Percentiles rank a stretch among this genome's conserved stretches.
These are phyloP conservation scores for Ochotona curzoniae DNA, from an alignment of 2,113 vertebrate species.

Conservation along the genomic window DNA sequence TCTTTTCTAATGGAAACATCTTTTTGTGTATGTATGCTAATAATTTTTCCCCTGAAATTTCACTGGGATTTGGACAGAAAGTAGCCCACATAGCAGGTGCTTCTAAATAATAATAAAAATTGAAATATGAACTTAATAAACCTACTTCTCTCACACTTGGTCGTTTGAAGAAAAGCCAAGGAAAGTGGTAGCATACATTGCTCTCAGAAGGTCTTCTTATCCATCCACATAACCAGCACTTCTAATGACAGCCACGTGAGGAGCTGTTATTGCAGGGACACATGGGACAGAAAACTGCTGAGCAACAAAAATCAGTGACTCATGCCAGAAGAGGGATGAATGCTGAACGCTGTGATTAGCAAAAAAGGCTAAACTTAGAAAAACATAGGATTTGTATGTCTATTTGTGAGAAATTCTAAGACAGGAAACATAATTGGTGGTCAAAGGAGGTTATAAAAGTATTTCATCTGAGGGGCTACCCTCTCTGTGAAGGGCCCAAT, in stretches of 20 bases:
- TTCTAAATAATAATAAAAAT: neutral
- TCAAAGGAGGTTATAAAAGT: neutral
- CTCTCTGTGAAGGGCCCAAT: neutral
- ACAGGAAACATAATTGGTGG: neutral
- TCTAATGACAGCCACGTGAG: neutral
- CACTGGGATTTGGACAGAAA: neutral
- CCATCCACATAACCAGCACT: neutral
- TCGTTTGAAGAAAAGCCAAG: neutral
- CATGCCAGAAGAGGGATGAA: neutral
- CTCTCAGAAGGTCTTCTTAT: neutral
- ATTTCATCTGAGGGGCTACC: neutral
- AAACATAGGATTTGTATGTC: neutral
- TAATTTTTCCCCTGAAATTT: neutral
- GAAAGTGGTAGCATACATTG: neutral
- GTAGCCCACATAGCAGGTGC: neutral
- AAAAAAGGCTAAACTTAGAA: neutral
- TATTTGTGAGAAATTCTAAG: neutral
- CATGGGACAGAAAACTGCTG: neutral
- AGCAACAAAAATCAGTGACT: neutral
- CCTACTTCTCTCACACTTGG: neutral
- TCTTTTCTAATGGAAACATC: constrained; percentile 14
- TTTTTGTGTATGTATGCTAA: neutral
- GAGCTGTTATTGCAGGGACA: neutral
- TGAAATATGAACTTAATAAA: neutral
- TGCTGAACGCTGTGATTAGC: neutral